A percentile compares a stretch with the other conserved stretches of the same genome.
Conservation (phyloP, 1,140 invertebrate species). For the Drosophila eugracilis region DNA sequence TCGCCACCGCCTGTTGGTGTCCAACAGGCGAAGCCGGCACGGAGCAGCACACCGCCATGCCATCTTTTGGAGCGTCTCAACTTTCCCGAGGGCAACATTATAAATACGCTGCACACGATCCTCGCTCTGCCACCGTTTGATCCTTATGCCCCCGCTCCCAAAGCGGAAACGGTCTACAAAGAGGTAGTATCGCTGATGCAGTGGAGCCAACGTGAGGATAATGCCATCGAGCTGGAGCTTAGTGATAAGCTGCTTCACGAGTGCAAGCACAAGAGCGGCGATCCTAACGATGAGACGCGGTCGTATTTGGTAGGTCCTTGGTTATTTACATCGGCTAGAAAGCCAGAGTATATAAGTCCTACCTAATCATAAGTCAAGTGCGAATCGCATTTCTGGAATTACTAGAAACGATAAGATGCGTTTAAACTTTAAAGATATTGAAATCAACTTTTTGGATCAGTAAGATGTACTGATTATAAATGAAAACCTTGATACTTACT, state of each 20-base stretch:
- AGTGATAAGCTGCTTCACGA: slow-evolving; percentile 74
- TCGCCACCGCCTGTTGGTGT: slow-evolving; percentile 34
- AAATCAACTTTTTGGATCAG: no score
- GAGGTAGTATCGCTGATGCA: slow-evolving; percentile 75
- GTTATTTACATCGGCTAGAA: no score
- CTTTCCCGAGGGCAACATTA: slow-evolving; percentile 72
- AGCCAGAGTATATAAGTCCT: no score
- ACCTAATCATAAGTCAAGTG: no score
- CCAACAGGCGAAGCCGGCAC: slow-evolving; percentile 42
- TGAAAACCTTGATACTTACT: no score
- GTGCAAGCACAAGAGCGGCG: slow-evolving; percentile 52
- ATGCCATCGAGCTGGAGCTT: slow-evolving; percentile 72
- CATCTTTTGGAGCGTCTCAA: slow-evolving; percentile 68
- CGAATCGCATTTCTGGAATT: no score
- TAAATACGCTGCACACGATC: slow-evolving; percentile 75
- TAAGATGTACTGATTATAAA: no score
- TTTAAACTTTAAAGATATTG: no score
- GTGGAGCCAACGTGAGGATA: slow-evolving; percentile 77
- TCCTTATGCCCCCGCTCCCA: slow-evolving; percentile 74
- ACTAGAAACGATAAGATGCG: no score
- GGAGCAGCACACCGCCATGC: slow-evolving; percentile 52
- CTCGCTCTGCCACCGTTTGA: slow-evolving; percentile 76
- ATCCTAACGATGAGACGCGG: slow-evolving; percentile 69
- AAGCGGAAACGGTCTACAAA: slow-evolving; percentile 70
- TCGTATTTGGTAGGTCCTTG: slow-evolving; percentile 66